Evolutionary conservation across 2,113 vertebrate genomes (phyloP).

Genomic region (Vombatus ursinus): DNA sequence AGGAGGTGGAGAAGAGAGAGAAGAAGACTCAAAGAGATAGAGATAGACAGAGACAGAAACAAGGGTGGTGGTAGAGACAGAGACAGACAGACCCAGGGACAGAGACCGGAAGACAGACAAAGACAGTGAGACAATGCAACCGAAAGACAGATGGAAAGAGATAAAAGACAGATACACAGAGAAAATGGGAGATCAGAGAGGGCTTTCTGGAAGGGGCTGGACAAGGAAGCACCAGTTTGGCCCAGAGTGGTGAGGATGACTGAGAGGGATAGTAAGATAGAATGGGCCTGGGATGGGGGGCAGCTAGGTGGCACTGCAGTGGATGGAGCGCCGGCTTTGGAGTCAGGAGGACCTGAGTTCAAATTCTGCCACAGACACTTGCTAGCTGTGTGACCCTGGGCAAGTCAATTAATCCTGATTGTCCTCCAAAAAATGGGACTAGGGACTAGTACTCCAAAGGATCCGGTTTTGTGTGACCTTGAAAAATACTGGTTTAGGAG

Average conservation of each 20-base stretch:
- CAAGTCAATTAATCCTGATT: constrained; percentile 15
- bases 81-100: neutral
- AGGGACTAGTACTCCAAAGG: neutral
- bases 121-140: neutral
- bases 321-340: neutral
- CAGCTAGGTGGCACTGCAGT: neutral
- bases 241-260: constrained; percentile 10
- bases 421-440: neutral
- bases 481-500: neutral
- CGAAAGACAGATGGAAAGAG: neutral
- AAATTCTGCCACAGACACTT: neutral
- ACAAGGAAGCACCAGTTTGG: neutral
- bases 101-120: neutral
- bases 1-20: neutral
- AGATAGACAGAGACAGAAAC: neutral
- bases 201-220: neutral
- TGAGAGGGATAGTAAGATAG: neutral
- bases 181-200: neutral
- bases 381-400: neutral
- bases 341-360: neutral
- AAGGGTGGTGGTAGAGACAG: neutral
- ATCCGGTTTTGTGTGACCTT: neutral
- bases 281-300: neutral
- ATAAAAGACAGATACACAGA: neutral
- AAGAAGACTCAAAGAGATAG: neutral